Conservation (phyloP, 2,888 invertebrate species). For the Camptogramma bilineatum region DNA sequence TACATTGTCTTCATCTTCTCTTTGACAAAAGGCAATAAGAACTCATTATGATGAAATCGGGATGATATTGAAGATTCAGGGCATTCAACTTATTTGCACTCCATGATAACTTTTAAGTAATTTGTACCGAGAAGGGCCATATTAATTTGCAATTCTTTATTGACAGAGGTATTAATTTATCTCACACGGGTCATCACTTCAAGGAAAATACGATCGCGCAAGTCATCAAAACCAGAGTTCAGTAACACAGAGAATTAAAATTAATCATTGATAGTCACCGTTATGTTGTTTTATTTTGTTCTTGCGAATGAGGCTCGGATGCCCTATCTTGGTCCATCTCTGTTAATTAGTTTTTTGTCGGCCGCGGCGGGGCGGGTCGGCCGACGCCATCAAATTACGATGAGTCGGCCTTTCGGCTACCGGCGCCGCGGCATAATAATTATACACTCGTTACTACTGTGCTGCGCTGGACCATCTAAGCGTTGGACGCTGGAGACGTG, state of each 20-base stretch:
- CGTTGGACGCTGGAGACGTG: constrained; percentile 51
- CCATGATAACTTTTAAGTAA: constrained; percentile 18
- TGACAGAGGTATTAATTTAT: constrained; percentile 30
- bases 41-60: neutral
- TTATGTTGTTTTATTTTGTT: constrained; percentile 65
- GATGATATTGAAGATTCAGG: neutral
- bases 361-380: constrained; percentile 73
- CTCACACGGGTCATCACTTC: constrained; percentile 24
- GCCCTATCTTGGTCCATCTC: constrained; percentile 70
- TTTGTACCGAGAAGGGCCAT: constrained; percentile 15
- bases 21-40: neutral
- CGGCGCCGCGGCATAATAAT: constrained; percentile 78
- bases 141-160: constrained; percentile 28
- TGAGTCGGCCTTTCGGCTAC: constrained; percentile 84
- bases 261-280: constrained; percentile 59
- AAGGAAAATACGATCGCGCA: constrained; percentile 38
- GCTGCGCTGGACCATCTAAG: constrained; percentile 60
- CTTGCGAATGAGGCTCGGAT: constrained; percentile 68
- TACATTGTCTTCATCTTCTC: neutral
- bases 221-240: constrained; percentile 46
- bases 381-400: constrained; percentile 85
- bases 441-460: constrained; percentile 85
- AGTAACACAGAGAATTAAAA: constrained; percentile 53
- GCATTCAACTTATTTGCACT: constrained; percentile 10
- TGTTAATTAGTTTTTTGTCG: constrained; percentile 85